Conservation (phyloP, 2,113 vertebrate species). For the Poeciliopsis retropinna region DNA sequence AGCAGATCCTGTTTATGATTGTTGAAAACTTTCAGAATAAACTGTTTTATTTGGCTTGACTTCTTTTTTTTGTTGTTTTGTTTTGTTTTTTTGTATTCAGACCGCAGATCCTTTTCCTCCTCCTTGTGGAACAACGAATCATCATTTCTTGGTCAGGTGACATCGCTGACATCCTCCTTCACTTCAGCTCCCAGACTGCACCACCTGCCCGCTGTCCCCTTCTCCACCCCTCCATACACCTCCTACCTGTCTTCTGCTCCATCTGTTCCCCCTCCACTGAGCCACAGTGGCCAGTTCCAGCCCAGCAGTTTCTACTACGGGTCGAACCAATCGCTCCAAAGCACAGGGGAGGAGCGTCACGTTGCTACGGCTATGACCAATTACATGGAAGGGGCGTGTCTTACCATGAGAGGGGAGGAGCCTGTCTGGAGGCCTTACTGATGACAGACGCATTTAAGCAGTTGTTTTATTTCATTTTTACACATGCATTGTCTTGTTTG, state of each 20-base stretch:
- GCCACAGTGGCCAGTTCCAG: slow-evolving; percentile 58
- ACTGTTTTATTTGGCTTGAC: neutral
- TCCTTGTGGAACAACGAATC: slow-evolving; percentile 64
- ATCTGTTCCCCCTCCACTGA: slow-evolving; percentile 27
- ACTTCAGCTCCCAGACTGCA: slow-evolving; percentile 64
- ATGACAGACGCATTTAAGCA: neutral
- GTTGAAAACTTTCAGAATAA: neutral
- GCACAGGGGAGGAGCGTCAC: slow-evolving; percentile 59
- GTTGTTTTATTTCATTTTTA: neutral
- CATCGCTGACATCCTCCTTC: slow-evolving; percentile 54
- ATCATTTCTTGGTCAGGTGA: slow-evolving; percentile 56
- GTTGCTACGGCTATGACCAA: slow-evolving; percentile 35
- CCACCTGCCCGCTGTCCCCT: slow-evolving; percentile 47
- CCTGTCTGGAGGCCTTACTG: slow-evolving; percentile 74
- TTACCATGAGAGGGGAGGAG: slow-evolving; percentile 69
- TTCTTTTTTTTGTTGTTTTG: no score
- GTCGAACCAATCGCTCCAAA: slow-evolving; percentile 49
- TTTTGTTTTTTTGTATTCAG: slow-evolving; percentile 44
- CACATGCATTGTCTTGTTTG: neutral
- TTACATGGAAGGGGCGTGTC: slow-evolving; percentile 65
- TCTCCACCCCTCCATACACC: slow-evolving; percentile 42
- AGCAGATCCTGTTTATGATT: neutral
- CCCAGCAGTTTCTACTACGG: slow-evolving; percentile 52
- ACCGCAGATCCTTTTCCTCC: slow-evolving; percentile 55
- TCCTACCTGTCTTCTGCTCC: slow-evolving; percentile 56